These are phyloP conservation scores for Australoheros scitulus DNA, from an alignment of 2,113 vertebrate genomes.

Conservation along the genomic window DNA sequence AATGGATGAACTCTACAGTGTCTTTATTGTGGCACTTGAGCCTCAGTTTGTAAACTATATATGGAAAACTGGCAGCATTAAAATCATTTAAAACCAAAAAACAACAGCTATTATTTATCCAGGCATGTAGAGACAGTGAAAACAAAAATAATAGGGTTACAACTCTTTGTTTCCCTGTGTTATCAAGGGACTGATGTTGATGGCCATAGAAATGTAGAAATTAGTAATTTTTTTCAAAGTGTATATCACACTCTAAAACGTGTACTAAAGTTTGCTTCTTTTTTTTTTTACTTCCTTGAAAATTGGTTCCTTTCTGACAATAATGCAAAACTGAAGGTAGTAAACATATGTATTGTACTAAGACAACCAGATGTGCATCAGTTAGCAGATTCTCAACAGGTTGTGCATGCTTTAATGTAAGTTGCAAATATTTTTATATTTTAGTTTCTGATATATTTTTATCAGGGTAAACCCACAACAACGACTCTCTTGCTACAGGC, in stretches of 20 bases:
- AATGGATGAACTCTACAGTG: background rate
- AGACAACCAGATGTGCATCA: background rate
- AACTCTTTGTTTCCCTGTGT: background rate
- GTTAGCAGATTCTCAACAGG: background rate
- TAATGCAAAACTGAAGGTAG: too few species aligned
- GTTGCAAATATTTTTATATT: background rate
- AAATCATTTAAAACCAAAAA: background rate
- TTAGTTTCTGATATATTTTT: background rate
- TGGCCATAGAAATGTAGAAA: background rate
- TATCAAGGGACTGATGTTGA: background rate
- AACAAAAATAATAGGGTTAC: too few species aligned
- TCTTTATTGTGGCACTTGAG: background rate
- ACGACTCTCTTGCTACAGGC: constrained; percentile 6
- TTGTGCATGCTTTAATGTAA: background rate
- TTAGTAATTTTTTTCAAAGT: background rate
- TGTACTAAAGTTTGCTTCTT: too few species aligned
- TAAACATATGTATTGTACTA: background rate
- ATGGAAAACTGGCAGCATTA: background rate
- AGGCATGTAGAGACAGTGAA: too few species aligned
- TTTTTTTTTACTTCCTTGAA: too few species aligned
- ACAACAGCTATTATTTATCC: background rate
- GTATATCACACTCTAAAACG: background rate
- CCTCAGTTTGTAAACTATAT: background rate
- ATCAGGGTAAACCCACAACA: background rate
- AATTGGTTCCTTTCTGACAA: too few species aligned